These are phyloP conservation scores for Sebastes diploproa DNA, from an alignment of 2,797 vertebrate genomes.

Conservation along the genomic window DNA sequence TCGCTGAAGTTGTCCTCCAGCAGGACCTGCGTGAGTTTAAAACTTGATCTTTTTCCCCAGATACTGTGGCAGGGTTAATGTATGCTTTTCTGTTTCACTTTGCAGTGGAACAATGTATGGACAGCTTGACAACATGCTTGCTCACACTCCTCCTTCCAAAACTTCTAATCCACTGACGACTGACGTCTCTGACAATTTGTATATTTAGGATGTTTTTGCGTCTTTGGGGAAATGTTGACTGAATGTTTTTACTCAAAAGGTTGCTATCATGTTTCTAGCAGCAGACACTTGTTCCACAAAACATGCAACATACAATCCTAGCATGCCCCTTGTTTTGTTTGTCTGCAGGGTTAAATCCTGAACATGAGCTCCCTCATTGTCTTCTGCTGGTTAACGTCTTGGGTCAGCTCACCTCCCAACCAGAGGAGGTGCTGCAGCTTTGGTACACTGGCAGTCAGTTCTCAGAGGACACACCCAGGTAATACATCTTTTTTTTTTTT, in stretches of 20 bases:
- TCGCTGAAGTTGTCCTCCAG: conserved; percentile 86
- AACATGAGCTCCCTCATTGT: conserved; percentile 88
- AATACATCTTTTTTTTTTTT: not conserved
- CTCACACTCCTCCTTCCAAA: not conserved
- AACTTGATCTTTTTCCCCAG: not conserved
- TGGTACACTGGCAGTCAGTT: conserved; percentile 86
- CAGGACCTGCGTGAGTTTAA: conserved; percentile 79
- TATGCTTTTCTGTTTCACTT: not conserved
- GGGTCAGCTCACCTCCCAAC: conserved; percentile 84
- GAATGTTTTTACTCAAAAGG: not conserved
- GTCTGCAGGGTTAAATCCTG: conserved; percentile 80
- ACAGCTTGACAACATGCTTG: too few species aligned
- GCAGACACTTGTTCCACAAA: not conserved
- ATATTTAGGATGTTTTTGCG: not conserved
- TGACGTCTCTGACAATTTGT: not conserved
- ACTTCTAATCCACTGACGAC: not conserved
- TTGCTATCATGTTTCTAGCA: not conserved
- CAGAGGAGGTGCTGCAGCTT: conserved; percentile 84
- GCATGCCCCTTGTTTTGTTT: not conserved
- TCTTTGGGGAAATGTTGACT: not conserved
- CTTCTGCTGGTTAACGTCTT: conserved; percentile 85
- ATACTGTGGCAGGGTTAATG: not conserved
- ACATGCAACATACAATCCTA: not conserved
- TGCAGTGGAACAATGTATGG: not conserved
- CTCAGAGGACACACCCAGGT: conserved; percentile 80